These are phyloP conservation scores for Crossoptilon crossoptilon DNA, from an alignment of 2,797 vertebrate species.

Conservation along the genomic window DNA sequence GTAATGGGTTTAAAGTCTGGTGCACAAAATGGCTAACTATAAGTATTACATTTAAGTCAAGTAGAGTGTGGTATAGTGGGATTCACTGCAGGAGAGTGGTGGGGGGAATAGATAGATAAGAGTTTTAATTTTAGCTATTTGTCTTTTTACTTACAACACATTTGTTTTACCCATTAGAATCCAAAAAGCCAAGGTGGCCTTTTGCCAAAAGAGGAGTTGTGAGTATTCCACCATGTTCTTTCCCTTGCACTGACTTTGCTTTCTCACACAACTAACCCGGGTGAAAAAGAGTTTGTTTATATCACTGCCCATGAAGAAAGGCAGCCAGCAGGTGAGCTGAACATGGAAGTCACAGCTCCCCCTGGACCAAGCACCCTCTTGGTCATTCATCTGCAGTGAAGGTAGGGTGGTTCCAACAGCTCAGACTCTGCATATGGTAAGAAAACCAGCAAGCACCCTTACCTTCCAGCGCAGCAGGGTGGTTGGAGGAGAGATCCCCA, in stretches of 20 bases:
- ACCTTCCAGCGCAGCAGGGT: neutral
- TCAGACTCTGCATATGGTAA: rapidly evolving
- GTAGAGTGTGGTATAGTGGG: neutral
- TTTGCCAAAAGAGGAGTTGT: constrained; percentile 86
- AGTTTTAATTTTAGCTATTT: neutral
- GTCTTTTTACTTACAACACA: neutral
- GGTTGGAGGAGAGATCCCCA: neutral
- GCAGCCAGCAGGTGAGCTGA: neutral
- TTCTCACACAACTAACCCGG: neutral
- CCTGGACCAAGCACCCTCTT: neutral
- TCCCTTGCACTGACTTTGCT: neutral
- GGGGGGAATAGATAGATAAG: neutral
- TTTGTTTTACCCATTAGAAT: constrained; percentile 79
- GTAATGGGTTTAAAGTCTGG: neutral
- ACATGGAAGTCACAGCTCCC: neutral
- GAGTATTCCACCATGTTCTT: constrained; percentile 66
- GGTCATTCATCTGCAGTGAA: neutral
- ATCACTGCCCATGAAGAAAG: neutral
- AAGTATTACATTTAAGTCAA: neutral
- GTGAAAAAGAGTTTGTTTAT: neutral
- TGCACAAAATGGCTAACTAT: neutral
- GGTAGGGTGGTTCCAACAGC: neutral
- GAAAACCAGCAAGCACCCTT: rapidly evolving
- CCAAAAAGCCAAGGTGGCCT: constrained; percentile 92
- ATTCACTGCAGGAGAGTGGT: neutral